Percentiles rank a stretch among this genome's conserved stretches.
These are phyloP conservation scores for Syncerus caffer DNA, from an alignment of 2,797 vertebrate genomes.

Conservation along the genomic window DNA sequence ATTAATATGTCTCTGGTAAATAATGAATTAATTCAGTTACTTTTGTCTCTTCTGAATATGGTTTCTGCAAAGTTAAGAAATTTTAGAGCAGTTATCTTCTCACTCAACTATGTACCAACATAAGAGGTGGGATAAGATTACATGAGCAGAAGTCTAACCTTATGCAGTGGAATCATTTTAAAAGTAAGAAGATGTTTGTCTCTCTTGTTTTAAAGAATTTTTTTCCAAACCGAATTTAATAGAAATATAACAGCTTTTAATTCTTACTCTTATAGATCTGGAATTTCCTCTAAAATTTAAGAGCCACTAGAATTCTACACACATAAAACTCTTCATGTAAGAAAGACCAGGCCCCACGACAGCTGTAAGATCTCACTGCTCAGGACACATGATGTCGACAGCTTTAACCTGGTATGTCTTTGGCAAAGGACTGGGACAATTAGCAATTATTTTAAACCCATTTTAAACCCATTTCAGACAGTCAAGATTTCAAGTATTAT, in stretches of 20 bases:
- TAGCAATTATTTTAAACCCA: conserved; percentile 38
- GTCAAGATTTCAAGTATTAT: background rate
- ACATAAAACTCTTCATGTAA: background rate
- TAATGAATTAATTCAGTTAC: background rate
- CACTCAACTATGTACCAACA: background rate
- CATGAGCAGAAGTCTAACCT: conserved; percentile 1
- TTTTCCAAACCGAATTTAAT: background rate
- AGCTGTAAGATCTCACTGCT: background rate
- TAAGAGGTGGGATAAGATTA: background rate
- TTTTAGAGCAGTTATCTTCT: background rate
- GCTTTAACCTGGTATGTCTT: background rate
- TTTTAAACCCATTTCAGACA: conserved; percentile 52
- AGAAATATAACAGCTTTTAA: background rate
- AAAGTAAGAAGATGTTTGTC: background rate
- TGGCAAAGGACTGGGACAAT: background rate
- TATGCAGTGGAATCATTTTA: background rate
- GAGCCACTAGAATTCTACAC: background rate
- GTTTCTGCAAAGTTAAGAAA: conserved; percentile 21
- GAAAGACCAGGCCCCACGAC: background rate
- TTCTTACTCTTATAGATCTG: background rate
- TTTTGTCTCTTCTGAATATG: background rate
- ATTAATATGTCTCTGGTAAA: background rate
- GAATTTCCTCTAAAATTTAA: background rate
- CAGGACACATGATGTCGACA: background rate
- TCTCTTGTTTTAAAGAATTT: conserved; percentile 6